Evolutionary conservation across 1,140 invertebrate genomes (phyloP).

Genomic region (Lordiphosa stackelbergi): DNA sequence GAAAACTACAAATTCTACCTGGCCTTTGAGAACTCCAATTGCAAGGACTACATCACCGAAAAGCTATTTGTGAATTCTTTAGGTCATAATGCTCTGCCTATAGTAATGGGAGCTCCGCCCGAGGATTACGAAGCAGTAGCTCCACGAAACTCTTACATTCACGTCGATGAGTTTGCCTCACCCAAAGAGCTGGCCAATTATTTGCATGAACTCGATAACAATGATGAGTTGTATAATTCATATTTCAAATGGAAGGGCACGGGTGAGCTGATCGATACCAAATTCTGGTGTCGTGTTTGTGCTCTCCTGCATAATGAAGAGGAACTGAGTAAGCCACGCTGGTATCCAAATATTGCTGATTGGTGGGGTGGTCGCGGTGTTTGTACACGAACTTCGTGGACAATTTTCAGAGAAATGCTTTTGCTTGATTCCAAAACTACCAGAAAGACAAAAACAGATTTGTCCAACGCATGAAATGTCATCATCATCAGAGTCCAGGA

Average conservation of each 20-base stretch:
- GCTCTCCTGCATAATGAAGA: slow-evolving; percentile 89
- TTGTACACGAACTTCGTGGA: slow-evolving; percentile 84
- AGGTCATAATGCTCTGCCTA: slow-evolving; percentile 92
- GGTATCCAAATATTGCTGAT: slow-evolving; percentile 89
- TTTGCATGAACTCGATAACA: slow-evolving; percentile 88
- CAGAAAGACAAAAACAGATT: no score
- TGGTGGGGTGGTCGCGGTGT: slow-evolving; percentile 90
- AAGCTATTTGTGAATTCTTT: slow-evolving; percentile 97
- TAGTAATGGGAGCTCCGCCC: slow-evolving; percentile 96
- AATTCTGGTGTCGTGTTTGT: slow-evolving; percentile 96
- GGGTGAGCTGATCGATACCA: slow-evolving; percentile 95
- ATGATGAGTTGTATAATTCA: slow-evolving; percentile 93
- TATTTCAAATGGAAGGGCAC: slow-evolving; percentile 96
- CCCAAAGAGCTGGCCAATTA: slow-evolving; percentile 91
- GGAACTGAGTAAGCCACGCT: slow-evolving; percentile 79
- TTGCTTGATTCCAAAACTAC: no score
- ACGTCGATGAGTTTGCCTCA: slow-evolving; percentile 95
- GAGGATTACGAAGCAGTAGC: slow-evolving; percentile 92
- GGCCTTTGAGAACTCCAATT: slow-evolving; percentile 98
- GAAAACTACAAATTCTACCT: slow-evolving; percentile 98
- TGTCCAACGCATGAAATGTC: no score
- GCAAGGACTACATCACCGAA: slow-evolving; percentile 97
- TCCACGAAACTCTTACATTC: slow-evolving; percentile 92
- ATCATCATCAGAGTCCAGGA: no score
- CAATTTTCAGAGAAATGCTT: slow-evolving; percentile 77